A percentile compares a stretch with the other conserved stretches of the same genome.
These are phyloP conservation scores for Morpho helenor DNA, from an alignment of 2,888 invertebrate genomes.

Conservation along the genomic window DNA sequence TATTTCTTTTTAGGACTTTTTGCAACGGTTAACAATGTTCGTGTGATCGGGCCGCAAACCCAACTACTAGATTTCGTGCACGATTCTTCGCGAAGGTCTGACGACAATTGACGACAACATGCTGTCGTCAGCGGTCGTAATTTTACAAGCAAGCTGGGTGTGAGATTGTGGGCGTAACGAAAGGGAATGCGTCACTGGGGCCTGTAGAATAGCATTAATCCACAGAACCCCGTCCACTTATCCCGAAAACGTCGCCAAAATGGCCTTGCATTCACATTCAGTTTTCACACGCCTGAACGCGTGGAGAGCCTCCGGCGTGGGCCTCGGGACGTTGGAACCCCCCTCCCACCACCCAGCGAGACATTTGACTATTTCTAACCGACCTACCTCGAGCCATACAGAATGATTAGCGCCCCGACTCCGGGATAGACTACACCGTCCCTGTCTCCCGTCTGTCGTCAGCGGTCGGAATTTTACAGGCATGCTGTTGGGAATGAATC, in stretches of 20 bases:
- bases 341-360: constrained; percentile 13
- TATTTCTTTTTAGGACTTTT: too few relatives aligned
- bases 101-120: not conserved
- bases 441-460: not conserved
- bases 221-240: too few relatives aligned
- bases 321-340: constrained; percentile 21
- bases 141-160: too few relatives aligned
- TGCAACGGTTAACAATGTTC: too few relatives aligned
- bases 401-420: not conserved
- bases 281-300: too few relatives aligned
- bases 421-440: not conserved
- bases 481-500: not conserved
- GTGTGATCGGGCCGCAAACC: too few relatives aligned
- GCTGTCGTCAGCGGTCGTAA: too few relatives aligned
- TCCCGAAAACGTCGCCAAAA: too few relatives aligned
- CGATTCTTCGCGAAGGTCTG: constrained; percentile 16
- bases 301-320: not conserved
- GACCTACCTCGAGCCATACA: not conserved
- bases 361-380: not conserved
- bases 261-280: too few relatives aligned
- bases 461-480: not conserved
- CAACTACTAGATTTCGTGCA: not conserved
- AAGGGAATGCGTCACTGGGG: too few relatives aligned
- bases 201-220: too few relatives aligned
- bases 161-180: too few relatives aligned